phyloP scores from a whole-genome alignment of 2,113 vertebrate species.

The Geococcyx californianus region DNA sequence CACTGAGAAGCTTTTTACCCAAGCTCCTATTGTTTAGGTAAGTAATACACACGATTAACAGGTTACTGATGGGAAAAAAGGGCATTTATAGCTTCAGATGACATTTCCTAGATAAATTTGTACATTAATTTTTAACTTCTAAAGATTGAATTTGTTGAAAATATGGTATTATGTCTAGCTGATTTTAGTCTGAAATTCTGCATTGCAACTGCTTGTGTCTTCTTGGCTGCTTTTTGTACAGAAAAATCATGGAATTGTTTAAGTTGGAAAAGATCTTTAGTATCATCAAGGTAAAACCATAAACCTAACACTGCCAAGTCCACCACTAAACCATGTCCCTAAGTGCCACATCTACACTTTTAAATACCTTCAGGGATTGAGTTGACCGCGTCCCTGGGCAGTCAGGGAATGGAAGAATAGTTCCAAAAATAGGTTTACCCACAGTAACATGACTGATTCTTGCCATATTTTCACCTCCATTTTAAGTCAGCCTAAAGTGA shows the following conservation, averaged over 20 bases:
- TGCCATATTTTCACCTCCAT: background rate
- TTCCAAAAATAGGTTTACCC: background rate
- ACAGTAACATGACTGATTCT: background rate
- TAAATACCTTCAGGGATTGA: too few species aligned
- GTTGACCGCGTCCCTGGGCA: too few species aligned
- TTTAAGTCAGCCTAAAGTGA: background rate
- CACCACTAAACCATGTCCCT: too few species aligned
- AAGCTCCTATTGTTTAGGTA: background rate
- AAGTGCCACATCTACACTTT: too few species aligned
- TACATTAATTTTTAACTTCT: background rate
- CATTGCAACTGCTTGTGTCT: background rate
- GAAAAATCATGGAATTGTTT: background rate
- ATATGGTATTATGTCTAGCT: background rate
- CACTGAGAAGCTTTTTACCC: background rate
- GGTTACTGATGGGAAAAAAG: background rate
- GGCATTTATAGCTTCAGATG: background rate
- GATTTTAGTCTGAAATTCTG: background rate
- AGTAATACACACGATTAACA: background rate
- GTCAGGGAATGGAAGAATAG: background rate
- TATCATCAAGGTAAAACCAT: too few species aligned
- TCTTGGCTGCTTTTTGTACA: background rate
- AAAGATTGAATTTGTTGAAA: background rate
- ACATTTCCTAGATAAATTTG: background rate
- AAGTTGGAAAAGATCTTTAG: too few species aligned
- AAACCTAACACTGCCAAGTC: too few species aligned